These are phyloP conservation scores for Acleris holmiana DNA, from an alignment of 2,888 invertebrate species.

Conservation along the genomic window DNA sequence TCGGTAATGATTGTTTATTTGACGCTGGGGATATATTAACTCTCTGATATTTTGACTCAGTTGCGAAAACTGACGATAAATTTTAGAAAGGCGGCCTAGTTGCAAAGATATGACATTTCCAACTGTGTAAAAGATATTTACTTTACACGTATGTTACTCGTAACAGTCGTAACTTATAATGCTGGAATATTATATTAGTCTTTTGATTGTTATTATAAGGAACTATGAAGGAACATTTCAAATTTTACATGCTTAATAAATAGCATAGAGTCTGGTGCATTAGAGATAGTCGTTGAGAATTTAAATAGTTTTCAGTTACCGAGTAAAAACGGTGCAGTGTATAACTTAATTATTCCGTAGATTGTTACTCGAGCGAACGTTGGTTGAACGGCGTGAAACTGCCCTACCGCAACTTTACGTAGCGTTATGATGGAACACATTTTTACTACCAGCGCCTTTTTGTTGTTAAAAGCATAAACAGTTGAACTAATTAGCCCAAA, in stretches of 20 bases:
- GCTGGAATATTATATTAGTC: no score
- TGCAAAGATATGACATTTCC: no score
- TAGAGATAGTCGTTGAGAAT: no score
- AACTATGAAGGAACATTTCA: no score
- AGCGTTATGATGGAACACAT: conserved; percentile 35
- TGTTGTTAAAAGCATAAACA: not conserved
- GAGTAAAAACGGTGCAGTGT: conserved; percentile 7
- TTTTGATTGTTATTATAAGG: no score
- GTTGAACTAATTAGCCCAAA: not conserved
- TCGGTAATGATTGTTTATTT: conserved; percentile 22
- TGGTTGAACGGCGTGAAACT: conserved; percentile 56
- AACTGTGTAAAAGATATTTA: no score
- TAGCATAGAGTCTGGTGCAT: no score
- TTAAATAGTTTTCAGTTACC: not conserved
- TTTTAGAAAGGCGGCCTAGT: conserved; percentile 24
- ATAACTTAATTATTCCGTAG: conserved; percentile 23
- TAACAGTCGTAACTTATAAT: no score
- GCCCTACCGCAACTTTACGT: conserved; percentile 63
- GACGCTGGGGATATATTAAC: conserved; percentile 24
- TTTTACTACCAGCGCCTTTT: conserved; percentile 30
- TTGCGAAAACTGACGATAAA: conserved; percentile 7
- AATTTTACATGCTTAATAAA: no score
- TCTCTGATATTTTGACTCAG: conserved; percentile 23
- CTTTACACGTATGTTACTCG: no score
- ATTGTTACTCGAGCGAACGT: conserved; percentile 18